These are phyloP conservation scores for Macrophya annulata DNA, from an alignment of 2,888 invertebrate genomes.

Conservation along the genomic window DNA sequence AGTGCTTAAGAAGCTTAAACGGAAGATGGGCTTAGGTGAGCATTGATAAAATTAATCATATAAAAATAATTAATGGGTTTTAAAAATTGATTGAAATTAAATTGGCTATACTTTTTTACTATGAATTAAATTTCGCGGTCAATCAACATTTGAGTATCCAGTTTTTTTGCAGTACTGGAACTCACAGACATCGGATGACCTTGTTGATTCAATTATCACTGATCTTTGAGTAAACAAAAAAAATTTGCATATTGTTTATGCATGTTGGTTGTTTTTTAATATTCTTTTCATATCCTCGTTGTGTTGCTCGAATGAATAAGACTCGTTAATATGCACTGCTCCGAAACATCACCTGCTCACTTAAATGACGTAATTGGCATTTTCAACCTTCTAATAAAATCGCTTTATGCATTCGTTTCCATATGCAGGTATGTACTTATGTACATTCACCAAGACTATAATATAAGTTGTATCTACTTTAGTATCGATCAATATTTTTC, in stretches of 20 bases:
- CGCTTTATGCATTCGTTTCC: neutral
- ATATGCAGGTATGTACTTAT: neutral
- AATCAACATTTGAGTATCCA: neutral
- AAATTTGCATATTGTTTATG: neutral
- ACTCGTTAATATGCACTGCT: conserved; percentile 21
- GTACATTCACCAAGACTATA: neutral
- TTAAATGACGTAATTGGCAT: conserved; percentile 20
- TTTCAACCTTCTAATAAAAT: neutral
- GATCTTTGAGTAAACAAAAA: neutral
- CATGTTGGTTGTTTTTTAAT: neutral
- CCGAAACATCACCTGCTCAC: conserved; percentile 20
- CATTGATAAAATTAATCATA: conserved; percentile 64
- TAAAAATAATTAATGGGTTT: neutral
- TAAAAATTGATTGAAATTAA: too few relatives aligned
- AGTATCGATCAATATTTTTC: neutral
- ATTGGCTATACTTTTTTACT: neutral
- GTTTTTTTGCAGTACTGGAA: neutral
- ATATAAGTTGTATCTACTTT: neutral
- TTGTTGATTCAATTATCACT: neutral
- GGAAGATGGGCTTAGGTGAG: conserved; percentile 94
- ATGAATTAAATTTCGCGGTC: neutral
- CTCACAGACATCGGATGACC: neutral
- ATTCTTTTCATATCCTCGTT: neutral
- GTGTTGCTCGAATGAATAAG: conserved; percentile 26
- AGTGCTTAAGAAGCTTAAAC: conserved; percentile 93